phyloP scores from a whole-genome alignment of 2,797 vertebrate species.

The Momotus momota region DNA sequence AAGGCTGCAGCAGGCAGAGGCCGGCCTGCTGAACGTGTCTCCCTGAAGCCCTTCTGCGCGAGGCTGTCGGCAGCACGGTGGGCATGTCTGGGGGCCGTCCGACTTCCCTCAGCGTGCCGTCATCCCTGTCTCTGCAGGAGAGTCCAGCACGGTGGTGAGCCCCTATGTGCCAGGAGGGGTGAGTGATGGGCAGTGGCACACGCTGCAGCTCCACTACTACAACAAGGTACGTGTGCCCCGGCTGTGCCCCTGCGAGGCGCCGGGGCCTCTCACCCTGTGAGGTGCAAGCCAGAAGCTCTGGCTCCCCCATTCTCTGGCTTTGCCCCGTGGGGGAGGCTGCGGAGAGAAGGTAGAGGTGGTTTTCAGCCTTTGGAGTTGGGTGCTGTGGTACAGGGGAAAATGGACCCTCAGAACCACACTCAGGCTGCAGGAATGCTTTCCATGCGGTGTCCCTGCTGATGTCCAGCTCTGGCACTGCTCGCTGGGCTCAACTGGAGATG shows the following conservation, averaged over 20 bases:
- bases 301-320: neutral
- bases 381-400: neutral
- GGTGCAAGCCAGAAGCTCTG: accelerated
- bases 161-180: slow-evolving; percentile 92
- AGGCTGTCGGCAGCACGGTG: accelerated
- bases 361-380: neutral
- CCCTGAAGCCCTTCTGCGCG: neutral
- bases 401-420: neutral
- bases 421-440: neutral
- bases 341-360: neutral
- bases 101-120: neutral
- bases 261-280: no score
- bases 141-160: slow-evolving; percentile 93
- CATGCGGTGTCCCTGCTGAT: accelerated
- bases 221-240: slow-evolving; percentile 87
- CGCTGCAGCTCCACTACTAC: slow-evolving; percentile 93
- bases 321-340: neutral
- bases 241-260: neutral
- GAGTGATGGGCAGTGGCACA: slow-evolving; percentile 98
- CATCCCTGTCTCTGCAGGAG: slow-evolving; percentile 80
- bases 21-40: accelerated
- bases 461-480: neutral
- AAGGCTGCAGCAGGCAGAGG: neutral
- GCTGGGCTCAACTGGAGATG: accelerated
- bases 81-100: accelerated